Base-by-base conservation (phyloP, 1,140 invertebrate species). In the Rhyacophila brunnea region DNA sequence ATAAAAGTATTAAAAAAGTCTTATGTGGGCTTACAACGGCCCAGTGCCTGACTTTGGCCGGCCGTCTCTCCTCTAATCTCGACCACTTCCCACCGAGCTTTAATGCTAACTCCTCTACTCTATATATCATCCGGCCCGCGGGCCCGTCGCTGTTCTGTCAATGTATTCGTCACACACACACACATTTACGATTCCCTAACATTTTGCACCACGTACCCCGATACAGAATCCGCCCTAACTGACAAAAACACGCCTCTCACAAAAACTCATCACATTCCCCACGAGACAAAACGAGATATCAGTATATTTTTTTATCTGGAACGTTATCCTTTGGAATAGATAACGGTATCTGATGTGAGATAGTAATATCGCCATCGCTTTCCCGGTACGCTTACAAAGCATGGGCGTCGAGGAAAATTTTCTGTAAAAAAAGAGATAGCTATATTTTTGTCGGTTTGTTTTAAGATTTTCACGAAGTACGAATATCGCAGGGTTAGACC, bases 41-140 rank as follows among this genome's bases (percentile, higher is more conserved):
- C 54, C 55, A 58, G 40, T 45, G 56, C 10, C 40, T 44, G 34
- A 50, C 46, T 48, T 34, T 45, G 46, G 46, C 49, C 57, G 50
- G 42, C 58, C 51, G 59, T 19, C 71, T 72, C 71, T 68, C 32
- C 80, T 82, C 75, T 83, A 83, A 83, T 83, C 81, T 83, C 80
- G 81, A 78, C 82, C 82, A 82, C 82, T 83, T 83, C 80, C 82
- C 82, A 80, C 72, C 81, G 77, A 81, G 81, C 81, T 83, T 82
- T 83, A 81, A 82, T 79, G 77, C 79, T 83, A 83, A 82, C 80
- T 83, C 81, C 80, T 77, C 77, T 78, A 81, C 80, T 83, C 82
- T 82, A 83, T 83, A 83, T 81, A 83, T 83, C 81, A 83, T 82
- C 79, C 70, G 70, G 69, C 34, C 49, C 15, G 58, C 42, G 38